These are phyloP conservation scores for Megalops cyprinoides DNA, from an alignment of 2,797 vertebrate genomes.

Conservation along the genomic window DNA sequence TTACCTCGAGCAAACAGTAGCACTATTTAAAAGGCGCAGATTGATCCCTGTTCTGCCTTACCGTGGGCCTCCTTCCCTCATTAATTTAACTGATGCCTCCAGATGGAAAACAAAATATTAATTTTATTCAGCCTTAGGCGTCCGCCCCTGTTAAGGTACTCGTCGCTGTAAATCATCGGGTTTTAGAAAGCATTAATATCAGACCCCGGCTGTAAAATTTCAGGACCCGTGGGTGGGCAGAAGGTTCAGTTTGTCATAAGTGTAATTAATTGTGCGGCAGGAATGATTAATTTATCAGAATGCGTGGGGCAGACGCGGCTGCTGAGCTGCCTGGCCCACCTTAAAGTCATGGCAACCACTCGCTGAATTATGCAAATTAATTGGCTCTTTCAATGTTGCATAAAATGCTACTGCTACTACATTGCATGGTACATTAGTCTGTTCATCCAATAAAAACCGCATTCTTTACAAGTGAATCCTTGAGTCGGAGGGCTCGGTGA, in stretches of 20 bases:
- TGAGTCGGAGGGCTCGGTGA: conserved; percentile 63
- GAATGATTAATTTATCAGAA: conserved; percentile 94
- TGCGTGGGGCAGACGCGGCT: conserved; percentile 78
- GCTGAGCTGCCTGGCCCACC: conserved; percentile 86
- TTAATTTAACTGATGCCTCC: conserved; percentile 99
- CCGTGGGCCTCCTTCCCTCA: conserved; percentile 91
- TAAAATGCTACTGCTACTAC: conserved; percentile 96
- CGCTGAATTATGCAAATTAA: conserved; percentile 99
- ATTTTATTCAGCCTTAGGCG: conserved; percentile 99
- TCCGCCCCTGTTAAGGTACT: conserved; percentile 92
- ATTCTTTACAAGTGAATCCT: conserved; percentile 82
- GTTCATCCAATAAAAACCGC: conserved; percentile 94
- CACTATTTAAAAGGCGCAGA: conserved; percentile 64
- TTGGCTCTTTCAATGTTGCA: conserved; percentile 99
- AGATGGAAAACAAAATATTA: conserved; percentile 99
- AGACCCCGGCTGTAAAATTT: conserved; percentile 84
- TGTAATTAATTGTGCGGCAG: conserved; percentile 97
- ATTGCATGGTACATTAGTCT: conserved; percentile 98
- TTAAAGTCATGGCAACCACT: conserved; percentile 91
- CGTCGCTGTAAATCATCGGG: conserved; percentile 85
- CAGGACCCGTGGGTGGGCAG: conserved; percentile 77
- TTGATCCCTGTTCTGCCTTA: conserved; percentile 88
- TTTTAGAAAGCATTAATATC: conserved; percentile 87
- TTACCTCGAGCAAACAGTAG: conserved; percentile 78
- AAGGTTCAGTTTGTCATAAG: conserved; percentile 96